Evolutionary conservation across 53 echinoderm and acorn worm genomes (phyloP).

Genomic region (Holothuria scabra): DNA sequence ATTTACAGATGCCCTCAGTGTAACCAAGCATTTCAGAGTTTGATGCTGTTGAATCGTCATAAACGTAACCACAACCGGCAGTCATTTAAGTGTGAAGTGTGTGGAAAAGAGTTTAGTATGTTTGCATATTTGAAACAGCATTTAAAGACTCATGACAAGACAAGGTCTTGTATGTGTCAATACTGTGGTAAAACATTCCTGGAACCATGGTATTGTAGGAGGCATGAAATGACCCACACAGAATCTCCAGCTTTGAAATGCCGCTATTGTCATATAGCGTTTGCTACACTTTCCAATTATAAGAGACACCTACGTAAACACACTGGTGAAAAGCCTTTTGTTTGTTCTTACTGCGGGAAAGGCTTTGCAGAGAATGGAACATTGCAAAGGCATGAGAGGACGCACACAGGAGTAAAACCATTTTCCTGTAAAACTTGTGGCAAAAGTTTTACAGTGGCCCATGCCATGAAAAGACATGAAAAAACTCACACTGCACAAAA

Average conservation of each 20-base stretch:
- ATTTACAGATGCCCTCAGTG: constrained; percentile 20
- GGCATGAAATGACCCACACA: constrained; percentile 43
- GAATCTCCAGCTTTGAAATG: constrained; percentile 20
- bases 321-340: constrained; percentile 37
- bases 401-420: background rate
- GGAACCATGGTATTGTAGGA: constrained; percentile 30
- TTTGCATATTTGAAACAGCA: constrained; percentile 43
- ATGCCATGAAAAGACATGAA: constrained; percentile 35
- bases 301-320: constrained; percentile 37
- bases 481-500: constrained; percentile 23
- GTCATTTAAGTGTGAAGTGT: constrained; percentile 20
- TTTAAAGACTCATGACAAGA: constrained; percentile 28
- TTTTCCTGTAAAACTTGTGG: constrained; percentile 30
- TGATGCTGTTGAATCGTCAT: background rate
- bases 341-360: constrained; percentile 29
- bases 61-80: constrained; percentile 14
- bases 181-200: constrained; percentile 42
- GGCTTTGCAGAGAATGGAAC: constrained; percentile 44
- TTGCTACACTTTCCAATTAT: constrained; percentile 28
- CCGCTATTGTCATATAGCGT: constrained; percentile 29
- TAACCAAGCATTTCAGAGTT: background rate
- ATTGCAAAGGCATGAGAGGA: constrained; percentile 27
- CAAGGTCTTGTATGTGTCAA: constrained; percentile 32
- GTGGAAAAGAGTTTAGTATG: constrained; percentile 20
- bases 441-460: constrained; percentile 23